phyloP scores from a whole-genome alignment of 2,797 vertebrate species.

The Eulemur mongoz region DNA sequence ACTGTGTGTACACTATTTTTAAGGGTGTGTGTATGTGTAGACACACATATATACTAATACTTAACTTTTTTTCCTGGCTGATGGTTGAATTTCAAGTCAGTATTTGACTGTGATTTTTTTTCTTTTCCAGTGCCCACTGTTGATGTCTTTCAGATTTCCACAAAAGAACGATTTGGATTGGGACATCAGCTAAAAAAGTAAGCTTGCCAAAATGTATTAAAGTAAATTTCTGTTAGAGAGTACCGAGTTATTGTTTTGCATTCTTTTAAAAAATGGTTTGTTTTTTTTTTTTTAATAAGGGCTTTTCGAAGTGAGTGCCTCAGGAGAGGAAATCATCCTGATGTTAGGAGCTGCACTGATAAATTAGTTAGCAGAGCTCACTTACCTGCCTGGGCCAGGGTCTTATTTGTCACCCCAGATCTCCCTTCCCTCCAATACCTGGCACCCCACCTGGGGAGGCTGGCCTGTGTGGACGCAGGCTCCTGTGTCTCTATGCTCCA shows the following conservation, averaged over 20 bases:
- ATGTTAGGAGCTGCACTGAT: neutral
- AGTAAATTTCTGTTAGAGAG: neutral
- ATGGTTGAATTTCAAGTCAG: neutral
- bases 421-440: neutral
- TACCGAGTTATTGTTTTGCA: neutral
- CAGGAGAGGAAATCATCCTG: neutral
- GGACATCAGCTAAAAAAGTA: conserved; percentile 95
- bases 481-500: neutral
- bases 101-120: neutral
- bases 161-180: conserved; percentile 93
- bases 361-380: neutral
- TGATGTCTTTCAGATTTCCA: conserved; percentile 94
- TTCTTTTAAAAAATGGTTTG: neutral
- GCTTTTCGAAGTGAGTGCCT: neutral
- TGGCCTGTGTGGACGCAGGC: neutral
- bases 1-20: neutral
- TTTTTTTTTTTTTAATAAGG: neutral
- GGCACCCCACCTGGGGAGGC: neutral
- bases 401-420: accelerated
- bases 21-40: accelerated
- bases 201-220: conserved; percentile 72
- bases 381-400: no score
- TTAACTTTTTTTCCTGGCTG: neutral
- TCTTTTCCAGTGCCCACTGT: conserved; percentile 90
- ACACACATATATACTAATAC: no score